Conservation (phyloP, 2,888 invertebrate species). For the Sarcophaga variegata region DNA sequence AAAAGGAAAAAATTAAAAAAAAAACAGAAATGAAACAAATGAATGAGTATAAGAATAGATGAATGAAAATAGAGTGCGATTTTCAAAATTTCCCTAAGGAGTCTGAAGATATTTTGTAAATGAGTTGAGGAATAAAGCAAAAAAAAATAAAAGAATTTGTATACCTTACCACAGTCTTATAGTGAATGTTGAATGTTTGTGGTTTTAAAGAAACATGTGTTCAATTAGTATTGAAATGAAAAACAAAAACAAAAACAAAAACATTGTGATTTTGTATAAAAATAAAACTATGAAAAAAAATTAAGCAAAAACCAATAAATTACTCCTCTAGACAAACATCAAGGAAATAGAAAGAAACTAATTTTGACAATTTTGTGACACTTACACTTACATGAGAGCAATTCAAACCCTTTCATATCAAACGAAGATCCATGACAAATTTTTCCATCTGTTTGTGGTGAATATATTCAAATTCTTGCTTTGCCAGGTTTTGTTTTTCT, state of each 20-base stretch:
- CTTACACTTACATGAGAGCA: not conserved
- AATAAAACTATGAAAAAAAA: not conserved
- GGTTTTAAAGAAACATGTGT: conserved; percentile 15
- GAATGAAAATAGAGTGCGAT: conserved; percentile 70
- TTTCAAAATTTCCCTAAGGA: conserved; percentile 69
- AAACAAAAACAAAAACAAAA: not conserved
- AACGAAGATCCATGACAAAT: too few relatives aligned
- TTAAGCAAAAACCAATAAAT: not conserved
- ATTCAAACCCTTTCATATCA: not conserved
- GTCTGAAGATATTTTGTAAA: conserved; percentile 69
- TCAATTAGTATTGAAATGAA: not conserved
- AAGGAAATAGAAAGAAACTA: conserved; percentile 44
- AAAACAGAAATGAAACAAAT: conserved; percentile 26
- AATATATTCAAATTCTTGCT: not conserved
- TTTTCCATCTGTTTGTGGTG: too few relatives aligned
- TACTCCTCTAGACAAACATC: conserved; percentile 26
- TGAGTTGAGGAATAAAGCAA: conserved; percentile 59
- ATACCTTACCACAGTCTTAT: not conserved
- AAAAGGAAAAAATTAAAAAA: conserved; percentile 3
- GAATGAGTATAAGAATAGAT: conserved; percentile 29
- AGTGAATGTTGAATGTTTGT: not conserved
- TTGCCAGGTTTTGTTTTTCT: not conserved
- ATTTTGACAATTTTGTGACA: conserved; percentile 51
- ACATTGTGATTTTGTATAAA: not conserved
- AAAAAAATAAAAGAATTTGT: not conserved